Percentiles rank a stretch among this genome's conserved stretches.
Conservation (phyloP, 2,888 invertebrate species). For the Pseudolycoriella hygida region DNA sequence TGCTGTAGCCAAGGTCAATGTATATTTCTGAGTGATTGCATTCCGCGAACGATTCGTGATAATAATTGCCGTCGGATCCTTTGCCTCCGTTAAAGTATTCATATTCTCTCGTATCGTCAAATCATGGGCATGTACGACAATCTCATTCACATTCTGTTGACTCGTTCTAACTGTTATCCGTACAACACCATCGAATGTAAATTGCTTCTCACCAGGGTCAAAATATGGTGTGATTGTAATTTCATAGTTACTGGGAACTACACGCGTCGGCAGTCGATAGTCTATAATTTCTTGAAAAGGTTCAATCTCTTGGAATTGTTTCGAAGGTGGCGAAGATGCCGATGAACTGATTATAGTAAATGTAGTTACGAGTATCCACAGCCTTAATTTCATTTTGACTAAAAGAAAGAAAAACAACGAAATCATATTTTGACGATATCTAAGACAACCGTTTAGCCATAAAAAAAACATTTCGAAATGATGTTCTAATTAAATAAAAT, state of each 20-base stretch:
- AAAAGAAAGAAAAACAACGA: too few relatives aligned
- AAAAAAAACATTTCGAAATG: too few relatives aligned
- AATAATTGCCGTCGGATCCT: not conserved
- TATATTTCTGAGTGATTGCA: not conserved
- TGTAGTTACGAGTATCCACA: too few relatives aligned
- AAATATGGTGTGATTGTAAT: not conserved
- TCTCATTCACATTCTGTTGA: conserved; percentile 23
- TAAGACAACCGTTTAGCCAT: too few relatives aligned
- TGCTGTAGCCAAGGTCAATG: not conserved
- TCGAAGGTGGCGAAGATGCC: too few relatives aligned
- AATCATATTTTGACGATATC: too few relatives aligned
- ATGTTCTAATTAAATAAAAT: too few relatives aligned
- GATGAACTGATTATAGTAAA: too few relatives aligned
- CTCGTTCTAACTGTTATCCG: conserved; percentile 30
- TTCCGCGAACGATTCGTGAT: not conserved
- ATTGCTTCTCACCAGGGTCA: conserved; percentile 1
- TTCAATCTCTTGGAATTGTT: too few relatives aligned
- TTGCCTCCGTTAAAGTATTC: not conserved
- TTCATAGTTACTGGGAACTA: not conserved
- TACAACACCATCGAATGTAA: conserved; percentile 7
- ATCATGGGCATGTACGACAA: conserved; percentile 30
- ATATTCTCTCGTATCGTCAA: conserved; percentile 14
- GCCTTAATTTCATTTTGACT: too few relatives aligned
- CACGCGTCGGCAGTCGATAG: not conserved
- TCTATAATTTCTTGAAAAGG: not conserved